Base-by-base conservation (phyloP, 2,113 vertebrate genomes). In the Hippocampus zosterae region DNA sequence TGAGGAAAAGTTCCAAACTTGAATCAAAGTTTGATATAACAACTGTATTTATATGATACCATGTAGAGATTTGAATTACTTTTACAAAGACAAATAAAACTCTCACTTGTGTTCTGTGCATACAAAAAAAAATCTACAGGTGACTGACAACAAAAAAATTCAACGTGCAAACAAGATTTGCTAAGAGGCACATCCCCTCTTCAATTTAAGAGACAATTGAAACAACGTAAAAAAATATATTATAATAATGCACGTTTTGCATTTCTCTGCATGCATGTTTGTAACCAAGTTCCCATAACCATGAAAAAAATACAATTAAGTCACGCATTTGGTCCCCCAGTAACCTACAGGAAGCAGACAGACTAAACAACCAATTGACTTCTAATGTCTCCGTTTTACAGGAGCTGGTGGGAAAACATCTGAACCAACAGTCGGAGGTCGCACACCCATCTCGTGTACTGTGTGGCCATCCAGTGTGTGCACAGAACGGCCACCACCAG, bases 321-420 rank as follows among this genome's bases (percentile, higher is more conserved):
- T 29, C 7, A 37, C 5, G 1, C 33, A 33, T 33, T 33, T 33
- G 5, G 33, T 5, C 59, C 65, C 68, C 65, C 68, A 67, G 27
- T 70, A 80, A 82, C 72, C 76, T 72, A 57, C 1, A 70, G 71
- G 65, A 68, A 33, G 27, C 37, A 8, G 5, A 67, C 81, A 87
- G 78, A 85, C 80, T 78, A 87, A 89, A 88, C 83, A 86, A 80
- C 48, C 71, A 25, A 37, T 18, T 78, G 81, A 68, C 67, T 72
- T 76, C 76, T 37, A 72, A 75, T 71, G 64, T 66, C 50, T 70
- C 1, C 69, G 46, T 62, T 76, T 78, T 19, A 57, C 74, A 60
- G 72, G 59, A 68, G 67, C 67, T 44, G 85, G 77, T 88, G 89
- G 81, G 81, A 89, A 90, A 88, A 88, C 90, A 89, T 91, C 90